Base-by-base conservation (phyloP, 2,888 invertebrate genomes). In the Ectobius pallidus region DNA sequence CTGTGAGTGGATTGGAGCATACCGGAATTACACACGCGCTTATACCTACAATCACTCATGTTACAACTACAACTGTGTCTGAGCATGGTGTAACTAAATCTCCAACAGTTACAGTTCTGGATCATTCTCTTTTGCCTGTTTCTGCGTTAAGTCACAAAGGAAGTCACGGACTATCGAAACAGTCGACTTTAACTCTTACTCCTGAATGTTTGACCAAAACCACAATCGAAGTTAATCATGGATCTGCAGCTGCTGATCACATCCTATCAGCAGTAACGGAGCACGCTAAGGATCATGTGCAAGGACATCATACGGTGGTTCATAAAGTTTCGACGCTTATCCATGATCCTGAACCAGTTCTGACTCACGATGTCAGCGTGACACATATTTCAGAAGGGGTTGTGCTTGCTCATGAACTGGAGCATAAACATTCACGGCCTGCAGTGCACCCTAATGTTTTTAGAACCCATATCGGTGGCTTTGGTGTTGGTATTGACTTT, bases 401-500 rank as follows among this genome's bases (percentile, higher is more conserved):
- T 0, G 18, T 42, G 7, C 1, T 42, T 2, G 4, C 63, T 18
- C 65, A 3, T 2, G 16, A 2, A 3, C 30, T n/a, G 2, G 16
- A 4, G 2, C 39, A 39, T 16, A 65, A 25, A 18, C n/a, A 6
- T 1, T 32, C 1, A 1, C 11, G 25, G 22, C 1, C 25, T 6
- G 0, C 42, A 1, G 49, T 32, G 9, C 27, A 30, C 1, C 58
- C 22, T 1, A 58, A 42, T 14, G 42, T 39, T 6, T 55, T 55
- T n/a, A 58, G 58, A 34, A 42, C 69, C 3, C 69, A 69, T 39
- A 71, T 72, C 27, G 75, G 77, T 46, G 74, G 74, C 9, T 72
- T 68, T 34, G 62, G 75, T 1, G 77, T 76, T 16, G 77, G 77
- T 6, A 74, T 69, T 42, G 76, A 76, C 9, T 73, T 67, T 52